A percentile compares a stretch with the other conserved stretches of the same genome.
phyloP scores from a whole-genome alignment of 2,888 invertebrate genomes.

The Ochropacha duplaris region DNA sequence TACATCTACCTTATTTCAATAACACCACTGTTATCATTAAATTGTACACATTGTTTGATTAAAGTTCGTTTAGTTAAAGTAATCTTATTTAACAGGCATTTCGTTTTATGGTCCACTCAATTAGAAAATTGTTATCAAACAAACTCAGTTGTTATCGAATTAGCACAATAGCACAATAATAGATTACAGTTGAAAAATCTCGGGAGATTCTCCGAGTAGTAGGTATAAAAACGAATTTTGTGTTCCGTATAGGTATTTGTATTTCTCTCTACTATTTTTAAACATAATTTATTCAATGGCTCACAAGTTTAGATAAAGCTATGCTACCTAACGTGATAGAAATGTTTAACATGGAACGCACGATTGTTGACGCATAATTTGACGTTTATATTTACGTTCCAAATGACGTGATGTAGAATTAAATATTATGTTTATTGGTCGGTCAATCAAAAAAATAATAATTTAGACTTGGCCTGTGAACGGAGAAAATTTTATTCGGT shows the following conservation, averaged over 20 bases:
- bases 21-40: constrained; percentile 13
- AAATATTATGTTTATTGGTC: too few relatives aligned
- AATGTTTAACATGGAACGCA: background rate
- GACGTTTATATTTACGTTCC: background rate
- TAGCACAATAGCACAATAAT: constrained; percentile 35
- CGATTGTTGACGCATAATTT: background rate
- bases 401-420: too few relatives aligned
- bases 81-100: constrained; percentile 22
- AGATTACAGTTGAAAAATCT: constrained; percentile 18
- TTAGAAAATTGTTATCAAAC: constrained; percentile 37
- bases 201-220: too few relatives aligned
- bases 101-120: constrained; percentile 24
- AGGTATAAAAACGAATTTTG: background rate
- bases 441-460: too few relatives aligned
- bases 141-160: constrained; percentile 19
- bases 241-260: background rate
- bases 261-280: background rate
- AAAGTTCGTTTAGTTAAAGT: constrained; percentile 22
- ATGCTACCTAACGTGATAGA: background rate
- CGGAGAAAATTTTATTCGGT: too few relatives aligned
- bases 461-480: too few relatives aligned
- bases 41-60: constrained; percentile 23
- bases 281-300: background rate
- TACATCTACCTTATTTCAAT: constrained; percentile 33
- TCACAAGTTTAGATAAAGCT: background rate